phyloP scores from a whole-genome alignment of 1,140 invertebrate species.

The Dryas iulia region DNA sequence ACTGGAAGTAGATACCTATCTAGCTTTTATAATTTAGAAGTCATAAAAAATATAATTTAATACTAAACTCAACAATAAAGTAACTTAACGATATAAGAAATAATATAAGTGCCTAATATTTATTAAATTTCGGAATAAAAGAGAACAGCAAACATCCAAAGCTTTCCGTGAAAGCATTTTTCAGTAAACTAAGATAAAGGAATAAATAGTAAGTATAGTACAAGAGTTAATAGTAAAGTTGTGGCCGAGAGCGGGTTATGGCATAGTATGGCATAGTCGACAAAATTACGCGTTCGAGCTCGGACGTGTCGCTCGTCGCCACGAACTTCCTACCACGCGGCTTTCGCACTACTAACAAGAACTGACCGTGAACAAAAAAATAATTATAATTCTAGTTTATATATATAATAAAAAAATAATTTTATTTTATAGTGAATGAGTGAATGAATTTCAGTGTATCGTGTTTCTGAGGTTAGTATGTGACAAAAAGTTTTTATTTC shows the following conservation, averaged over 20 bases:
- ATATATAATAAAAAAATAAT: neutral
- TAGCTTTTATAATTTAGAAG: too few relatives aligned
- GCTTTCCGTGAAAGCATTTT: too few relatives aligned
- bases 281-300: constrained; percentile 44
- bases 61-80: too few relatives aligned
- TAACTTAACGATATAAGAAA: too few relatives aligned
- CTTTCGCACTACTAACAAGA: constrained; percentile 32
- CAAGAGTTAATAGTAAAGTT: constrained; percentile 29
- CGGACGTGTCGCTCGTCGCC: constrained; percentile 46
- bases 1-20: too few relatives aligned
- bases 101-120: too few relatives aligned
- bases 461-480: constrained; percentile 60
- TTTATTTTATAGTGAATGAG: constrained; percentile 32
- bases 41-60: too few relatives aligned
- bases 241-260: constrained; percentile 20
- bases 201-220: neutral
- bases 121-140: too few relatives aligned
- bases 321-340: constrained; percentile 45
- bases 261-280: constrained; percentile 60
- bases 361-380: constrained; percentile 28
- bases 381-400: neutral
- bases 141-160: too few relatives aligned
- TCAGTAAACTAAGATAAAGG: neutral
- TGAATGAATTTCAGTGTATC: constrained; percentile 61
- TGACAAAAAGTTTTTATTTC: constrained; percentile 4